A percentile compares a stretch with the other conserved stretches of the same genome.
phyloP scores from a whole-genome alignment of 2,797 vertebrate species.

The Sebastolobus altivelis region DNA sequence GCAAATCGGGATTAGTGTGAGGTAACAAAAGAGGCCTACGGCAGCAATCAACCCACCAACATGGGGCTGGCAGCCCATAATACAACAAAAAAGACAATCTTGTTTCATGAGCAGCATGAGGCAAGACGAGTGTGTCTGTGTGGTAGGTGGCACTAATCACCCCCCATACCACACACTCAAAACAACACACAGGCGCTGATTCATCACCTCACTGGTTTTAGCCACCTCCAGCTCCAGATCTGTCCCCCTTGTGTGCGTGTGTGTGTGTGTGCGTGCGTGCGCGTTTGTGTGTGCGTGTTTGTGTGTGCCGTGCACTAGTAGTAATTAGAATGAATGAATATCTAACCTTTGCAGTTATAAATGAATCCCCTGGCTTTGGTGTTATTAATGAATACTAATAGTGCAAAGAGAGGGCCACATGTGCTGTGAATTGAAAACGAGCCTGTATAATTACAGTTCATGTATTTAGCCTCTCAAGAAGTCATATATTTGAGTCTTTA shows the following conservation, averaged over 20 bases:
- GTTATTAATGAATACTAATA: conserved; percentile 81
- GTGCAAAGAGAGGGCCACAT: conserved; percentile 57
- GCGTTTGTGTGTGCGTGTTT: background rate
- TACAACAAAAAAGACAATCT: conserved; percentile 5
- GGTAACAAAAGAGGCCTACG: background rate
- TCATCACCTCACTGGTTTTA: conserved; percentile 40
- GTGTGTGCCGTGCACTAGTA: conserved; percentile 21
- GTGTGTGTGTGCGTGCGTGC: background rate
- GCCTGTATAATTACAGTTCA: conserved; percentile 59
- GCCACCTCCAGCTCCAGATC: conserved; percentile 38
- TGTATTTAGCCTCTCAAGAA: conserved; percentile 58
- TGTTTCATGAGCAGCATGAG: background rate
- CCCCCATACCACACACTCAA: conserved; percentile 12
- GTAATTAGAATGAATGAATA: conserved; percentile 80
- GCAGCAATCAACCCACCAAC: background rate
- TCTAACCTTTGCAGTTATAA: conserved; percentile 75
- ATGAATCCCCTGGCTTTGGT: conserved; percentile 57
- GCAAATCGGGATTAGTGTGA: conserved; percentile 1
- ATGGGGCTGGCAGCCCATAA: background rate
- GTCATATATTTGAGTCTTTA: conserved; percentile 52
- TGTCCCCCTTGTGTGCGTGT: background rate
- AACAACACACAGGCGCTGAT: conserved; percentile 28
- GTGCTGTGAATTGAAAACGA: conserved; percentile 70
- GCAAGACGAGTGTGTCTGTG: background rate
- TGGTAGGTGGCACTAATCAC: conserved; percentile 16